Evolutionary conservation across 1,140 invertebrate species (phyloP), one percentile per base, ranked within the genome.

Genomic region (Drosophila equinoxialis): DNA sequence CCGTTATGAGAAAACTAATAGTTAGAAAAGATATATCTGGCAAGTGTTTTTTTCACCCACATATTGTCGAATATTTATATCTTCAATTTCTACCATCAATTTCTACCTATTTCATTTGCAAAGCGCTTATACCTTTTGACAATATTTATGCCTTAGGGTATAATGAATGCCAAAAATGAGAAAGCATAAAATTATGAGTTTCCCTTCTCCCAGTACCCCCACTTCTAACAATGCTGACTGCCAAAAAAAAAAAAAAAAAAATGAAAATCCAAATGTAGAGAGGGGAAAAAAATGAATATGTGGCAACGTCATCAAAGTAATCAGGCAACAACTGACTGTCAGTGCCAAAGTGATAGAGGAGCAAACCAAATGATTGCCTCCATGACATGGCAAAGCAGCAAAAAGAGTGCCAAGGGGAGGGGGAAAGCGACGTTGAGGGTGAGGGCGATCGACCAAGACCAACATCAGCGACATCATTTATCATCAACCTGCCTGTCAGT

Each of bases 401-500:
- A 13, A 37, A 11, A 65, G 67, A 71, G 45, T 39, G 33, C 58
- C 10, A 26, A 45, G 35, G 42, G 39, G 17, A 5, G n/a, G n/a
- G 17, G 17, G 1, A 17, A 17, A 1, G 17, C 17, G 17, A 17
- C 17, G 17, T 0, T 17, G 17, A 17, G 20, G n/a, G 11, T 8
- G 26, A 45, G 70, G 30, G 67, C 41, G 67, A 60, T 55, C 69
- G 57, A 67, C 71, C 83, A 68, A 62, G 58, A 72, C 77, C 70
- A 78, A 85, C 80, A 90, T 77, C 90, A 90, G 82, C 90, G 90
- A 91, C 86, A 91, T 91, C 90, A 91, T 91, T 91, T 91, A 91
- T 91, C 90, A 91, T 91, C 90, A 91, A 91, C 90, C 90, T 91
- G 90, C 85, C 90, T 91, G 90, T 91, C 90, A 85, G 81, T 90